Evolutionary conservation across 2,888 invertebrate species (phyloP).

Genomic region (Hermaeophaga mercurialis): DNA sequence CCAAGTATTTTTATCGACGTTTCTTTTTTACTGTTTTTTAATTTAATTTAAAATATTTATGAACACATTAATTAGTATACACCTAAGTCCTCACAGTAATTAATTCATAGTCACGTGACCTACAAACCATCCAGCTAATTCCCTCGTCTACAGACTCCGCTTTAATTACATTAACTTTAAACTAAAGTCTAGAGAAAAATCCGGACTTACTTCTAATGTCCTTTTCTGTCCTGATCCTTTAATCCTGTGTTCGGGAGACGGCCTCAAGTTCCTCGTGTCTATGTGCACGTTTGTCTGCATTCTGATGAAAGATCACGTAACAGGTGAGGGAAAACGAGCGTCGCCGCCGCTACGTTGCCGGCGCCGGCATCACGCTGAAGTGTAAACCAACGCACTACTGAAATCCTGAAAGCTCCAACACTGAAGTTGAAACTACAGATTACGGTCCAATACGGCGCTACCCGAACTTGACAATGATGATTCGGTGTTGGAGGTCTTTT

Average conservation of each 20-base stretch:
- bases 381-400: slow-evolving; percentile 25
- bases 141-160: not conserved
- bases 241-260: slow-evolving; percentile 67
- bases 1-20: no score
- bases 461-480: slow-evolving; percentile 42
- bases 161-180: not conserved
- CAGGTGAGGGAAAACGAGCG: slow-evolving; percentile 33
- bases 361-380: slow-evolving; percentile 23
- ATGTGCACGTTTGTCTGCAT: slow-evolving; percentile 81
- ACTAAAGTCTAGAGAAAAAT: not conserved
- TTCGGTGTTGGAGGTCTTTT: slow-evolving; percentile 34
- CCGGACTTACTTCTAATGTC: slow-evolving; percentile 61
- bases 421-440: slow-evolving; percentile 37
- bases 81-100: no score
- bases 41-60: no score
- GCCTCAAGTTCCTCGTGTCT: slow-evolving; percentile 70
- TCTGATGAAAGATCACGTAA: slow-evolving; percentile 29
- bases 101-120: not conserved
- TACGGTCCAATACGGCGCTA: slow-evolving; percentile 43
- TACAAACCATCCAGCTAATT: not conserved
- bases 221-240: slow-evolving; percentile 59
- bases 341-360: slow-evolving; percentile 14
- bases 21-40: no score
- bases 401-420: slow-evolving; percentile 30
- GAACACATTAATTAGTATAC: no score